Evolutionary conservation across 1,140 invertebrate genomes (phyloP), one percentile per base, ranked within the genome.

Genomic region (Plectus sambesii): DNA sequence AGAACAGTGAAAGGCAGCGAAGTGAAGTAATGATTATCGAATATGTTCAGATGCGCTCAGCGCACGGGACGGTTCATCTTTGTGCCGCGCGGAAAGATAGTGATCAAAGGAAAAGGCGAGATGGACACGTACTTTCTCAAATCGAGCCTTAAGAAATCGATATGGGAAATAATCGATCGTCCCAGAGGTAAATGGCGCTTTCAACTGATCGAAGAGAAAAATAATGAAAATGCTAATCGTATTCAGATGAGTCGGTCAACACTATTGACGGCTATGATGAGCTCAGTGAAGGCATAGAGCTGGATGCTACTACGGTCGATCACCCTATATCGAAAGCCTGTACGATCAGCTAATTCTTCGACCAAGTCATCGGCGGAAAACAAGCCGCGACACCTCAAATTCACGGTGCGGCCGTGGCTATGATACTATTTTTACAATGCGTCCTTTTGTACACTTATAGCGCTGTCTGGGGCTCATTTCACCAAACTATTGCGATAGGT

Each of bases 231-330:
- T 48, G 36, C n/a, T 33, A 36, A 6, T 37, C 9, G 29, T 42
- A 39, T 62, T 58, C 30, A 62, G 62, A 66, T 51, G 63, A 60
- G 25, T 58, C 58, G 36, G 30, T 63, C 4, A 57, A 67, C 30
- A 59, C 51, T 17, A 67, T 67, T 30, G 64, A 67, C 42, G 64
- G 64, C n/a, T 67, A 68, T 35, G 38, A 44, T 6, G 64, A 67
- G 45, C 33, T 67, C 25, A 29, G 40, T 2, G 51, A 53, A 22
- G 56, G 56, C 5, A 53, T 68, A 22, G 62, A 63, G 22, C 17
- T 45, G 29, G 42, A 42, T 42, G 36, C n/a, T n/a, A n/a, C n/a
- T n/a, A n/a, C n/a, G n/a, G n/a, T n/a, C n/a, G n/a, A n/a, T n/a
- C n/a, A n/a, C n/a, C n/a, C n/a, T n/a, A n/a, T n/a, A n/a, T n/a